Evolutionary conservation across 2,888 invertebrate species (phyloP).

Genomic region (Drosophila austrosaltans): DNA sequence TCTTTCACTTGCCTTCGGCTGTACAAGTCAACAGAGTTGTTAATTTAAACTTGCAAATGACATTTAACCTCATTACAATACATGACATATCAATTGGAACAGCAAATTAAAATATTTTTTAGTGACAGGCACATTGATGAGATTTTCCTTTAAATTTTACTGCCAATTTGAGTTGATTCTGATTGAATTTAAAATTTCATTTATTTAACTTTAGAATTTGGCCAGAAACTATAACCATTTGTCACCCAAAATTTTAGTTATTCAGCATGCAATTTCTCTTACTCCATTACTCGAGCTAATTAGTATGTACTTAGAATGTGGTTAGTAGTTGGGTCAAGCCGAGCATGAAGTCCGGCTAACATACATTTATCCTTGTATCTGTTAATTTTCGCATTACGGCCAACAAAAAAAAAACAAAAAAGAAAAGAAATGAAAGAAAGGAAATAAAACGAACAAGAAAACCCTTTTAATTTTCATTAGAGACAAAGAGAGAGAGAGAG

Average conservation of each 20-base stretch:
- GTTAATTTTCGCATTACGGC: constrained; percentile 64
- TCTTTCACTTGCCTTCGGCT: background rate
- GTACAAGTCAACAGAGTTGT: background rate
- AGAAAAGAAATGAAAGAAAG: constrained; percentile 5
- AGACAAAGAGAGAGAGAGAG: background rate
- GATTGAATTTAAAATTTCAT: background rate
- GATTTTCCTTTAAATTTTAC: too few species aligned
- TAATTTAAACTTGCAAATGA: constrained; percentile 5
- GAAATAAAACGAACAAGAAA: background rate
- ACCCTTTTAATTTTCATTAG: constrained; percentile 35
- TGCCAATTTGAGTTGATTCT: too few species aligned
- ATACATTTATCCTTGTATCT: constrained; percentile 60
- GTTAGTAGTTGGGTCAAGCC: constrained; percentile 6
- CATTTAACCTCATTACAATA: constrained; percentile 3
- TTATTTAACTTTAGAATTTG: background rate
- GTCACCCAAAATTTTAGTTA: background rate
- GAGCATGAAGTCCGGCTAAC: background rate
- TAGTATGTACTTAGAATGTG: constrained; percentile 1
- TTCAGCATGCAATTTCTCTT: background rate
- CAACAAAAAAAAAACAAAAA: constrained; percentile 8
- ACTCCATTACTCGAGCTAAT: constrained; percentile 1
- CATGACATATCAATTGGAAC: background rate
- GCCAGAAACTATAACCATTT: too few species aligned
- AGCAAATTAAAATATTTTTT: background rate
- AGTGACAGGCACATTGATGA: background rate